A percentile compares a stretch with the other conserved stretches of the same genome.
Evolutionary conservation across 2,888 invertebrate genomes (phyloP).

Genomic region (Lycaena phlaeas): DNA sequence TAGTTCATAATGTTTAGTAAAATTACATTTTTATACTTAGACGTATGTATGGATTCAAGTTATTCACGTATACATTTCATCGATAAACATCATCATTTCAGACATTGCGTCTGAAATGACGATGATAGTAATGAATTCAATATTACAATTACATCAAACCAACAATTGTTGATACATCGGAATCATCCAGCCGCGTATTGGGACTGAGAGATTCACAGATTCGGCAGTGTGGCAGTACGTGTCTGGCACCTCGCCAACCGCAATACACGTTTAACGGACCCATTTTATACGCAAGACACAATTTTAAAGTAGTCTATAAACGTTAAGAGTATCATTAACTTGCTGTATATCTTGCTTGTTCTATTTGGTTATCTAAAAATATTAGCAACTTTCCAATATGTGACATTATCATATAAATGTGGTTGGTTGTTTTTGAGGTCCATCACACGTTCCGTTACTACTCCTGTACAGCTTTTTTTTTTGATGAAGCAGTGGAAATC

Average conservation of each 20-base stretch:
- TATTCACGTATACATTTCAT: no score
- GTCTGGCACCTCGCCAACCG: conserved; percentile 53
- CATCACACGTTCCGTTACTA: no score
- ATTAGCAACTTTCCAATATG: conserved; percentile 10
- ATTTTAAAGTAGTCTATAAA: conserved; percentile 60
- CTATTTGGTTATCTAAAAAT: conserved; percentile 25
- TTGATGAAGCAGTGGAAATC: no score
- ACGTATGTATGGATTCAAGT: no score
- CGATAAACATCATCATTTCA: no score
- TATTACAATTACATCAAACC: conserved; percentile 14
- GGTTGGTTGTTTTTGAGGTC: no score
- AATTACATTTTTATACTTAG: no score
- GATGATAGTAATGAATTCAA: no score
- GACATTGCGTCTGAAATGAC: no score
- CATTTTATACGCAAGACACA: conserved; percentile 59
- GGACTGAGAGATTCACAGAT: conserved; percentile 48
- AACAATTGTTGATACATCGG: conserved; percentile 45
- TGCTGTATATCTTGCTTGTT: conserved; percentile 27
- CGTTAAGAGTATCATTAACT: conserved; percentile 52
- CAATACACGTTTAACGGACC: conserved; percentile 53
- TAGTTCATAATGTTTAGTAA: no score
- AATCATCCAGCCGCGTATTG: conserved; percentile 37
- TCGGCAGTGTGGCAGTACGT: conserved; percentile 42
- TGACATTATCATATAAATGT: conserved; percentile 9
- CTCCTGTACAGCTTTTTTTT: no score